Conservation (phyloP, 1,140 invertebrate species). For the Gryllus bimaculatus region DNA sequence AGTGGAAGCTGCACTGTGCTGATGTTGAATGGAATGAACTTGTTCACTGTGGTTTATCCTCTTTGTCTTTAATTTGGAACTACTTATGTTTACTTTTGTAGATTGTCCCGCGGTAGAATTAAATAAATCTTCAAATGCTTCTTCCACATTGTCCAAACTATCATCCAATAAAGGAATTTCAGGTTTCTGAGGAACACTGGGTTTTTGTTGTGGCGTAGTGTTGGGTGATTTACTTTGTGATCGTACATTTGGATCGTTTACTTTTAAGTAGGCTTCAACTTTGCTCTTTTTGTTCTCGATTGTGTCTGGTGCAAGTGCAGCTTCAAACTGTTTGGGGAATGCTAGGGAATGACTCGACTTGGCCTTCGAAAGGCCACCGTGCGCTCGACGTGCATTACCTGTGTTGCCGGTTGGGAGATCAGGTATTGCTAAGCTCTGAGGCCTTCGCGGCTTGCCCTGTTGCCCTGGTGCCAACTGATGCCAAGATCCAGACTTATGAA, state of each 20-base stretch:
- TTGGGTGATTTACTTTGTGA: no score
- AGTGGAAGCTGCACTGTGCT: conserved; percentile 14
- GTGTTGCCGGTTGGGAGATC: neutral
- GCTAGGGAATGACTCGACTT: conserved; percentile 61
- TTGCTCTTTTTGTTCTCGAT: conserved; percentile 63
- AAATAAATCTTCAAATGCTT: conserved; percentile 35
- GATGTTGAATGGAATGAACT: neutral
- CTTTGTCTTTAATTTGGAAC: neutral
- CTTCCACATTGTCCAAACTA: conserved; percentile 35
- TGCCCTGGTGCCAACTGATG: conserved; percentile 43
- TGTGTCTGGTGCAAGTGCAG: conserved; percentile 60
- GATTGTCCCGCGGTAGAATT: conserved; percentile 23
- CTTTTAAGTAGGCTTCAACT: conserved; percentile 46
- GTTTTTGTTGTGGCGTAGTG: neutral
- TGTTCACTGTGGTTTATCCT: neutral
- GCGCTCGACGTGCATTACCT: conserved; percentile 9
- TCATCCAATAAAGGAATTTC: conserved; percentile 22
- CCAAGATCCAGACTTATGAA: conserved; percentile 75
- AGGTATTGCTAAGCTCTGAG: conserved; percentile 28
- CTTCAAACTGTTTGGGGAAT: conserved; percentile 66
- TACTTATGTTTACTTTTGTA: neutral
- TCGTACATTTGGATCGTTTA: neutral
- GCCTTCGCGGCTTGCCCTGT: conserved; percentile 26
- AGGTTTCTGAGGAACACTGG: neutral
- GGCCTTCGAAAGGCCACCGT: conserved; percentile 40